These are phyloP conservation scores for Suncus etruscus DNA, from an alignment of 2,113 vertebrate genomes.

Conservation along the genomic window DNA sequence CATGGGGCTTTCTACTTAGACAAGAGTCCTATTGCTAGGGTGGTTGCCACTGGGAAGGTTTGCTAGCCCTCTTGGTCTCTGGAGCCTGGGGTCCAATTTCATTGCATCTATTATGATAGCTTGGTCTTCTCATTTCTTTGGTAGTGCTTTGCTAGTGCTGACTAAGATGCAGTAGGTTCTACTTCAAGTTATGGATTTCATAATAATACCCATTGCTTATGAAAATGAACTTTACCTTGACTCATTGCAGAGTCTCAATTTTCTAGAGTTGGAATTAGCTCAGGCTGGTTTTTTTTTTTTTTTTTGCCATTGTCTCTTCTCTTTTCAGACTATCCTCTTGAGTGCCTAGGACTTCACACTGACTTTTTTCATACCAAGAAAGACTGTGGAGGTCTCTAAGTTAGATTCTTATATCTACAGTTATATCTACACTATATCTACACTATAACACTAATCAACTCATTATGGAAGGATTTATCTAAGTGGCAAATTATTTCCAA, in stretches of 20 bases:
- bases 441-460: not conserved
- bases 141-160: not conserved
- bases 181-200: not conserved
- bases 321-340: not conserved
- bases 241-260: not conserved
- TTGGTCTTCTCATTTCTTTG: not conserved
- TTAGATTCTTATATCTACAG: not conserved
- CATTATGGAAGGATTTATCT: not conserved
- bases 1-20: too few species aligned
- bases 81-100: not conserved
- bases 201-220: not conserved
- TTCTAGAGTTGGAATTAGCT: not conserved
- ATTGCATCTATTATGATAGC: not conserved
- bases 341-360: not conserved
- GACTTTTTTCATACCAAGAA: not conserved
- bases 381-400: not conserved
- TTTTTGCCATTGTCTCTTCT: not conserved
- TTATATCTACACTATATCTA: not conserved
- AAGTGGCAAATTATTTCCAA: not conserved
- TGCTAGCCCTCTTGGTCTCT: not conserved
- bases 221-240: not conserved
- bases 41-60: too few species aligned
- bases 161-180: not conserved
- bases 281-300: not conserved
- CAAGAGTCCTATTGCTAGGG: too few species aligned